Evolutionary conservation across 2,888 invertebrate genomes (phyloP).

Genomic region (Halocaridina rubra): DNA sequence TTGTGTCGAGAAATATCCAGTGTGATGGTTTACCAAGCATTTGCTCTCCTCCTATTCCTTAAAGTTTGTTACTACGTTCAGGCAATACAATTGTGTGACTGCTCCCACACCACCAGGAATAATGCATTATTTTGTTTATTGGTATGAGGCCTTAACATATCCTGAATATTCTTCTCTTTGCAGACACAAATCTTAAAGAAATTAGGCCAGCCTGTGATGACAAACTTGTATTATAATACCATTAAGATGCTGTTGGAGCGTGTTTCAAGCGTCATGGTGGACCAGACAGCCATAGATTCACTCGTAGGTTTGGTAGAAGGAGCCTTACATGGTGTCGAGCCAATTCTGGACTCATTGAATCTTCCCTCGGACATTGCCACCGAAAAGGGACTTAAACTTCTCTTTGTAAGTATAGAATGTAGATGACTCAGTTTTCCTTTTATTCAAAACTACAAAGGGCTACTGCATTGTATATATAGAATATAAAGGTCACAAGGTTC

Average conservation of each 20-base stretch:
- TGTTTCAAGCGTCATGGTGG: conserved; percentile 96
- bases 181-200: conserved; percentile 80
- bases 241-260: conserved; percentile 95
- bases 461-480: too few relatives aligned
- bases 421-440: too few relatives aligned
- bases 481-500: too few relatives aligned
- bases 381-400: conserved; percentile 87
- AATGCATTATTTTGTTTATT: too few relatives aligned
- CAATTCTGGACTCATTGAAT: conserved; percentile 80
- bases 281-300: conserved; percentile 81
- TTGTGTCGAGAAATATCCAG: too few relatives aligned
- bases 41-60: too few relatives aligned
- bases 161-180: background rate
- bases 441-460: too few relatives aligned
- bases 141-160: too few relatives aligned
- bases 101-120: too few relatives aligned
- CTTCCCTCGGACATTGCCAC: conserved; percentile 84
- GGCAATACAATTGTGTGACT: too few relatives aligned
- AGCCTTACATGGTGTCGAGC: conserved; percentile 77
- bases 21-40: too few relatives aligned
- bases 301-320: conserved; percentile 77
- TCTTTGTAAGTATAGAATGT: conserved; percentile 74
- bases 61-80: too few relatives aligned
- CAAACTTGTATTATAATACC: conserved; percentile 94
- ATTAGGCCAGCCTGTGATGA: conserved; percentile 93